Evolutionary conservation across 2,888 invertebrate genomes (phyloP), one percentile per base, ranked within the genome.

Genomic region (Trichopria drosophilae): DNA sequence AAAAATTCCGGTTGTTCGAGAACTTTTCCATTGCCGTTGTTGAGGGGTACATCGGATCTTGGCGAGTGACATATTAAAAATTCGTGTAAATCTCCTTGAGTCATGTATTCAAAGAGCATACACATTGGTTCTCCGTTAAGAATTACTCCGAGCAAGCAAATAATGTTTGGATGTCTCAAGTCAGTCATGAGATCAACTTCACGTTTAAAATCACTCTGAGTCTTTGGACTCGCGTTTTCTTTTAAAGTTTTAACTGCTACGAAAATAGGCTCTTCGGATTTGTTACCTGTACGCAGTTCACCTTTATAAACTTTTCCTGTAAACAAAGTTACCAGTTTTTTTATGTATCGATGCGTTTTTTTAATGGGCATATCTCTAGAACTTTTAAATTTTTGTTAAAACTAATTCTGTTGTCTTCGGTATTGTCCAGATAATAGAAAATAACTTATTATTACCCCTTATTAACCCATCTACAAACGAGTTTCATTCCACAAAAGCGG

Each of bases 81-180:
- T 76, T 98, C 97, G 71, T 98, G 97, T 43, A 99, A 80, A 76
- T 99, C 97, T 0, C 98, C 97, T 75, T 93, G 86, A 1, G 91
- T 89, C 96, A 98, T 97, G 72, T 93, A 95, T 75, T 99, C 98
- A 77, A 98, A 98, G 16, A 99, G 78, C 93, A 97, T 95, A 70
- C 94, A 94, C 73, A 90, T 82, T 0, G 95, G 94, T 68, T 93
- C 89, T 65, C 91, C 90, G 64, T 89, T 88, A 53, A 92, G 81
- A 49, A 93, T 90, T 6, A 95, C 93, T 0, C 96, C 97, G 51
- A 98, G 81, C 61, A 98, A 84, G 75, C 94, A 93, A 32, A 97
- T 93, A 65, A 99, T 93, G 74, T 98, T 96, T 1, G 93, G 91
- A 79, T 98, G 98, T 55, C 90, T 86, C 53, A 98, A 79, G 73